phyloP scores from a whole-genome alignment of 53 echinoderm and acorn worm species.

The Holothuria leucospilota region DNA sequence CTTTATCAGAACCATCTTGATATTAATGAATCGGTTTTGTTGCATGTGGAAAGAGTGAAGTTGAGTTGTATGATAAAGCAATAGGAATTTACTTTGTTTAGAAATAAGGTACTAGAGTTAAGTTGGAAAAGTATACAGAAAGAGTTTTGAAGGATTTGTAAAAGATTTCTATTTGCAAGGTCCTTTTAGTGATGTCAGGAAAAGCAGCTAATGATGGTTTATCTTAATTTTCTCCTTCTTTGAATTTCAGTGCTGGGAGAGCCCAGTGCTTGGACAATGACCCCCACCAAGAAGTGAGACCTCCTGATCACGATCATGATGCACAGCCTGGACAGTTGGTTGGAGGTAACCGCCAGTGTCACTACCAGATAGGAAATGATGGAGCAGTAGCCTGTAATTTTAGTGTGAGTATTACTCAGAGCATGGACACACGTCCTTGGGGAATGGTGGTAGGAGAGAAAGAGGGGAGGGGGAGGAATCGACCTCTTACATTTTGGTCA shows the following conservation, averaged over 20 bases:
- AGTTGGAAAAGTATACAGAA: too few relatives aligned
- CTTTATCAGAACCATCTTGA: too few relatives aligned
- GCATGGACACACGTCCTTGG: too few relatives aligned
- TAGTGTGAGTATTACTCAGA: slow-evolving; percentile 69
- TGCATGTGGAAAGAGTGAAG: too few relatives aligned
- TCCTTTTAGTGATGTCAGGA: neutral
- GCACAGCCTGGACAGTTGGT: slow-evolving; percentile 91
- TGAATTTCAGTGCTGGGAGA: slow-evolving; percentile 75
- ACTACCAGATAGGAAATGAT: slow-evolving; percentile 71
- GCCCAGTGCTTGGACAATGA: slow-evolving; percentile 83
- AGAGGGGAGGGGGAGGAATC: too few relatives aligned
- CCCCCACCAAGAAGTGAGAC: slow-evolving; percentile 65
- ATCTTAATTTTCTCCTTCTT: neutral
- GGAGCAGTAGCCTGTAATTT: slow-evolving; percentile 83
- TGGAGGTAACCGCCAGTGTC: slow-evolving; percentile 86
- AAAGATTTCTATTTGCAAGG: neutral
- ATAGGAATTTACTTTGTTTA: too few relatives aligned
- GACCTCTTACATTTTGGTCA: too few relatives aligned
- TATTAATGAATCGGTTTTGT: too few relatives aligned
- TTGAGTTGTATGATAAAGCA: too few relatives aligned
- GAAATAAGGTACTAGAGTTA: too few relatives aligned
- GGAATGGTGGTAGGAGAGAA: too few relatives aligned
- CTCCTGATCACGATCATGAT: slow-evolving; percentile 53
- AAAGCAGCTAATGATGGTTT: neutral
- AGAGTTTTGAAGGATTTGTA: too few relatives aligned